These are phyloP conservation scores for Heterotis niloticus DNA, from an alignment of 2,113 vertebrate species.

Conservation along the genomic window DNA sequence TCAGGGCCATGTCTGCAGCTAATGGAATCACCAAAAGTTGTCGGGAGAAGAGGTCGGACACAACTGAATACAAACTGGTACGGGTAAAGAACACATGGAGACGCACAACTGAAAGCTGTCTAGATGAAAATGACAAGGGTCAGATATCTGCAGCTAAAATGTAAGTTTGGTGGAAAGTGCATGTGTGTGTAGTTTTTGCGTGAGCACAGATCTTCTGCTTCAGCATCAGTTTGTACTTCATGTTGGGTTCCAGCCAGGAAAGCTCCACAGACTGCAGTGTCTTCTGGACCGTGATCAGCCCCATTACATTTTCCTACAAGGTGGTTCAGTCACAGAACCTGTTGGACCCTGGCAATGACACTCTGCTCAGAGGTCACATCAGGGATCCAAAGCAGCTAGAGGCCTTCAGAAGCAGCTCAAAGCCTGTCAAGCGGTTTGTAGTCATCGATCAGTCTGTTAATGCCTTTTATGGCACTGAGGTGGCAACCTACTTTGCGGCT, in stretches of 20 bases:
- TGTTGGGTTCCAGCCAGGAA: conserved; percentile 60
- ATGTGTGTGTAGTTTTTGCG: conserved; percentile 35
- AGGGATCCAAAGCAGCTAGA: conserved; percentile 58
- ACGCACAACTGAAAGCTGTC: conserved; percentile 47
- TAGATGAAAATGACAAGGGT: conserved; percentile 40
- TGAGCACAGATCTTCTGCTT: too few relatives aligned
- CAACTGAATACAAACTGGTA: conserved; percentile 65
- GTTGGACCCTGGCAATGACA: conserved; percentile 66
- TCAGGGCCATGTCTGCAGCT: background rate
- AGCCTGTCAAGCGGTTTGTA: conserved; percentile 64
- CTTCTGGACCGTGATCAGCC: conserved; percentile 70
- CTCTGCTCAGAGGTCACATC: conserved; percentile 68
- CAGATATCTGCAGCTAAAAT: conserved; percentile 69
- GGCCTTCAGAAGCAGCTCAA: conserved; percentile 43
- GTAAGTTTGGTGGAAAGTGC: conserved; percentile 60
- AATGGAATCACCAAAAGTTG: background rate
- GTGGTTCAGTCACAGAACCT: conserved; percentile 64
- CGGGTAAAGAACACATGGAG: conserved; percentile 66
- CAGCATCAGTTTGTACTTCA: conserved; percentile 14
- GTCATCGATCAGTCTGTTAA: conserved; percentile 69
- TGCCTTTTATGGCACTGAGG: conserved; percentile 61
- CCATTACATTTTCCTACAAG: conserved; percentile 71
- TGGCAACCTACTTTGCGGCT: conserved; percentile 61
- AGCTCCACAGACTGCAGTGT: conserved; percentile 50
- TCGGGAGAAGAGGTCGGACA: background rate